Base-by-base conservation (phyloP, 2,797 vertebrate species). In the Myoxocephalus aenaeus region DNA sequence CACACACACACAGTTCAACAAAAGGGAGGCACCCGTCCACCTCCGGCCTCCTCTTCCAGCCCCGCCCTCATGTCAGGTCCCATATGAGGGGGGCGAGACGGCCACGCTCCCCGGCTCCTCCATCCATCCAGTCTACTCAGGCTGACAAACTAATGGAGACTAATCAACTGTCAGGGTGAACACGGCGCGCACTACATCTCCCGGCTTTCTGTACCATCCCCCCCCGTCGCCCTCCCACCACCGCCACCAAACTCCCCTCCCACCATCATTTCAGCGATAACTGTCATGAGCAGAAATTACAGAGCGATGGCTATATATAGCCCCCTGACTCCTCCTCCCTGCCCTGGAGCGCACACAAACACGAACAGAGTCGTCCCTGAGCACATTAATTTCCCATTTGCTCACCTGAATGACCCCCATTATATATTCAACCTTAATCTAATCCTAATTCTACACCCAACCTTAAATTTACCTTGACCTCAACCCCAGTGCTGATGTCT, bases 101-200 rank as follows among this genome's bases (percentile, higher is more conserved):
- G 70, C 62, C 77, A 81, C 56, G 12, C 51, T 74, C 76, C 64
- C 58, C 2, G 3, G 54, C 79, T 73, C 79, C 76, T 65, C 59
- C 82, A 87, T 91, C 88, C 86, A 89, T 91, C 85, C 88, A 80
- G 69, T 66, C 79, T 66, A 70, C 74, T 92, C 89, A 75, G 76
- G 77, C 82, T 82, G 89, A 85, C 89, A 88, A 83, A 84, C 89
- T 94, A 94, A 94, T 93, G 90, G 87, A 93, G 92, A 92, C 89
- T 92, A 92, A 94, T 93, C 89, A 92, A 92, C 90, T 92, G 92
- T 90, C 90, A 90, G 77, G 73, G 46, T 9, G 64, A 82, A 81
- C 89, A 80, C 61, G 32, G 71, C 0, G 66, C 34, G 1, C 85
- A 83, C 90, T 92, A 80, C 82, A 86, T 93, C 91, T 92, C 90